phyloP scores from a whole-genome alignment of 2,888 invertebrate genomes.

The Cataglyphis albicans region DNA sequence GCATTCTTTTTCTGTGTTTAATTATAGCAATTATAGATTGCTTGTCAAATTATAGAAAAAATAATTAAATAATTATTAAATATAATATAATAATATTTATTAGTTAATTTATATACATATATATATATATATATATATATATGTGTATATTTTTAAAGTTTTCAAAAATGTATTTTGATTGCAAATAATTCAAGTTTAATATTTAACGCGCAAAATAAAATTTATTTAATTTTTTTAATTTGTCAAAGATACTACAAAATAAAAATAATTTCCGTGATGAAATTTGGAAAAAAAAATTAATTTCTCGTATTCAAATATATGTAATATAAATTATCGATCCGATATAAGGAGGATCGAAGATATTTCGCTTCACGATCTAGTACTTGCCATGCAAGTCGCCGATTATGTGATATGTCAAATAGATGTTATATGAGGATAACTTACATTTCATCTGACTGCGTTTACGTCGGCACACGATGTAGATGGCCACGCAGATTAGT shows the following conservation, averaged over 20 bases:
- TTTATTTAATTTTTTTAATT: background rate
- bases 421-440: slow-evolving; percentile 82
- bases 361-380: slow-evolving; percentile 34
- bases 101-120: background rate
- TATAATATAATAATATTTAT: background rate
- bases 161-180: too few relatives aligned
- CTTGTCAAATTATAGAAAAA: background rate
- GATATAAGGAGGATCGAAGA: slow-evolving; percentile 48
- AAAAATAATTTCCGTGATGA: background rate
- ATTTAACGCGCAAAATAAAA: background rate
- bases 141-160: too few relatives aligned
- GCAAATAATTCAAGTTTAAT: background rate
- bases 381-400: slow-evolving; percentile 68
- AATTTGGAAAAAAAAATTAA: background rate
- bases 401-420: slow-evolving; percentile 55
- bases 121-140: background rate
- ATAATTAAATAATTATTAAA: background rate
- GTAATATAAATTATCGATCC: background rate
- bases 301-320: background rate
- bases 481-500: slow-evolving; percentile 93
- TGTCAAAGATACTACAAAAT: background rate
- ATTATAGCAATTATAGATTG: slow-evolving; percentile 9
- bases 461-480: slow-evolving; percentile 94
- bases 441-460: slow-evolving; percentile 94
- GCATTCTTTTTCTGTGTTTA: background rate